A percentile compares a stretch with the other conserved stretches of the same genome.
Evolutionary conservation across 1,140 invertebrate genomes (phyloP).

Genomic region (Lasaia peninsularis): DNA sequence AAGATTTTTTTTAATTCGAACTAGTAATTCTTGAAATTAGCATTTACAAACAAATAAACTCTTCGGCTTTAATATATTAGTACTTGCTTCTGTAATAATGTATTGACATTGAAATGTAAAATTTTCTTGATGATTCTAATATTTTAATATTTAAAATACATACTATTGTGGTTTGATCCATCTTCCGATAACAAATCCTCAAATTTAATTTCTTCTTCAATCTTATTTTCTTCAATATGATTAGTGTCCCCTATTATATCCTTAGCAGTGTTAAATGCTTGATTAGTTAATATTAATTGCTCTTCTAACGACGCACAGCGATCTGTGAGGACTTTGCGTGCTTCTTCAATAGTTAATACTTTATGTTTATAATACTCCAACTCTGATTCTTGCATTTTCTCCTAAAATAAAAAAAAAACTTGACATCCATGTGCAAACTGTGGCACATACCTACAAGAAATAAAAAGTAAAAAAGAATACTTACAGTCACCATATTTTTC

Average conservation of each 20-base stretch:
- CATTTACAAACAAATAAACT: too few species aligned
- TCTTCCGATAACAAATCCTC: conserved; percentile 8
- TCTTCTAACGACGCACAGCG: conserved; percentile 55
- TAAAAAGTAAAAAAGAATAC: conserved; percentile 12
- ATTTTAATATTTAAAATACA: background rate
- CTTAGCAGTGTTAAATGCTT: conserved; percentile 38
- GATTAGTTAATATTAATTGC: conserved; percentile 49
- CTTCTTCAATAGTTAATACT: conserved; percentile 41
- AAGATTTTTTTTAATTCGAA: too few species aligned
- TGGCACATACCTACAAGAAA: too few species aligned
- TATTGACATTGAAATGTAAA: too few species aligned
- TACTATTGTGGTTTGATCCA: background rate
- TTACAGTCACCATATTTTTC: conserved; percentile 52
- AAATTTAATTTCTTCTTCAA: conserved; percentile 2
- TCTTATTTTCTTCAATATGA: background rate
- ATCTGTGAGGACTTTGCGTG: conserved; percentile 38
- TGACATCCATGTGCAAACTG: too few species aligned
- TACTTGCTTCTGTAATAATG: too few species aligned
- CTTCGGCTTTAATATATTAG: too few species aligned
- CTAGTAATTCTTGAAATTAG: too few species aligned
- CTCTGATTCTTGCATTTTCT: conserved; percentile 45
- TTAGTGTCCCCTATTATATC: background rate
- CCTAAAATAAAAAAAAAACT: conserved; percentile 39
- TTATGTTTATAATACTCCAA: conserved; percentile 51
- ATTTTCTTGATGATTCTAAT: too few species aligned